A percentile compares a stretch with the other conserved stretches of the same genome.
phyloP scores from a whole-genome alignment of 2,113 vertebrate species.

The Xenopus borealis region DNA sequence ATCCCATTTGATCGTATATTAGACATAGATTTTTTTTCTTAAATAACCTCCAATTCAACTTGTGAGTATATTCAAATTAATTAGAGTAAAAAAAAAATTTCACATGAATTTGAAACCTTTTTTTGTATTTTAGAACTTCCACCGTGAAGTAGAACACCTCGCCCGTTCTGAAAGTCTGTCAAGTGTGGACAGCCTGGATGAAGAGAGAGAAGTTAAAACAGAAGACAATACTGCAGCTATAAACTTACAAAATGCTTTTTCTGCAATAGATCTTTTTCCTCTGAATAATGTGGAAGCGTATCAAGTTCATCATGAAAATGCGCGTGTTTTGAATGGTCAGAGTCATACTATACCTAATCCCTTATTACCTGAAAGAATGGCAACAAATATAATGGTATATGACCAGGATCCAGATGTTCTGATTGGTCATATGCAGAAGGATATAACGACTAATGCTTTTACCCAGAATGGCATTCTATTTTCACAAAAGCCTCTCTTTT shows the following conservation, averaged over 20 bases:
- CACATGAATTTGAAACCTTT: too few relatives aligned
- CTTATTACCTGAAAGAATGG: constrained; percentile 55
- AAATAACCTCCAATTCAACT: too few relatives aligned
- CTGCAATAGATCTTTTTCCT: constrained; percentile 49
- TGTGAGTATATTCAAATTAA: too few relatives aligned
- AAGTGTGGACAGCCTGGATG: constrained; percentile 87
- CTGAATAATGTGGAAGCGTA: constrained; percentile 46
- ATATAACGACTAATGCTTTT: constrained; percentile 23
- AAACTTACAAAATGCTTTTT: constrained; percentile 49
- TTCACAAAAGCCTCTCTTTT: constrained; percentile 27
- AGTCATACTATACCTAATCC: constrained; percentile 48
- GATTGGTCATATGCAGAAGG: constrained; percentile 38
- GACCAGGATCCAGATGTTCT: constrained; percentile 50
- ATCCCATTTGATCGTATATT: too few relatives aligned
- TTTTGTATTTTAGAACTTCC: constrained; percentile 70
- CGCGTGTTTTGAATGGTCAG: constrained; percentile 55
- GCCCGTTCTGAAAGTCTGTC: constrained; percentile 75
- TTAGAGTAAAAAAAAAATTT: too few relatives aligned
- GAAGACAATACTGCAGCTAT: constrained; percentile 52
- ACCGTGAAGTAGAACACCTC: constrained; percentile 64
- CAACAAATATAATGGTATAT: constrained; percentile 46
- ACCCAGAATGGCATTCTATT: constrained; percentile 34
- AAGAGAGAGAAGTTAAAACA: constrained; percentile 58
- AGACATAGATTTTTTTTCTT: too few relatives aligned
- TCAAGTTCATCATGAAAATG: constrained; percentile 61